phyloP scores from a whole-genome alignment of 2,888 invertebrate genomes.

The Melipona beecheii region DNA sequence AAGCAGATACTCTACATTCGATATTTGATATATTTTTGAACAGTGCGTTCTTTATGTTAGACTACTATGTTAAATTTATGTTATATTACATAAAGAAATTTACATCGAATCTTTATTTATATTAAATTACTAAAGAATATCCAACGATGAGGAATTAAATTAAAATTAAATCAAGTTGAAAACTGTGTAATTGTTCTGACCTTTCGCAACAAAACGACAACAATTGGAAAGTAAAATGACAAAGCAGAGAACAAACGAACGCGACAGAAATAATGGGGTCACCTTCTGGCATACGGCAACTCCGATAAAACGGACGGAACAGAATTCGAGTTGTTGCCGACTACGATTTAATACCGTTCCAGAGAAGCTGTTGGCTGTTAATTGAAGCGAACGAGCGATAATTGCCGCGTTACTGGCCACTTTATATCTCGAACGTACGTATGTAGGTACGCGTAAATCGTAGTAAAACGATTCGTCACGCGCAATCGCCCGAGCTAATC shows the following conservation, averaged over 20 bases:
- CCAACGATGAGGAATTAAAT: no score
- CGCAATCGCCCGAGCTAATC: slow-evolving; percentile 20
- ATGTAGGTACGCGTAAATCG: slow-evolving; percentile 30
- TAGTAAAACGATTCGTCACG: slow-evolving; percentile 15
- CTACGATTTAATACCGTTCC: slow-evolving; percentile 47
- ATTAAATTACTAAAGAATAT: no score
- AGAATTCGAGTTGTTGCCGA: slow-evolving; percentile 27
- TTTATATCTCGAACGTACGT: slow-evolving; percentile 15
- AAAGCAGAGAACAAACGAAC: neutral
- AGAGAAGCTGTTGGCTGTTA: slow-evolving; percentile 47
- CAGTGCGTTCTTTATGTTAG: no score
- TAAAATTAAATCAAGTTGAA: no score
- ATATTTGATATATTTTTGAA: no score
- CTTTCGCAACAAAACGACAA: no score
- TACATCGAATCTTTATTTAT: no score
- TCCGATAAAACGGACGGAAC: neutral
- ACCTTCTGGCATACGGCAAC: neutral
- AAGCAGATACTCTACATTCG: no score
- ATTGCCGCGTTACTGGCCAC: slow-evolving; percentile 35
- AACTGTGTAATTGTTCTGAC: no score
- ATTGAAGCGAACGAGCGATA: slow-evolving; percentile 48
- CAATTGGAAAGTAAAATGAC: no score
- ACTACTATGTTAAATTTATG: no score
- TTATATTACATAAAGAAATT: no score
- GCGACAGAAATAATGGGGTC: neutral